Evolutionary conservation across 2,113 vertebrate genomes (phyloP), one percentile per base, ranked within the genome.

Genomic region (Cyanistes caeruleus): DNA sequence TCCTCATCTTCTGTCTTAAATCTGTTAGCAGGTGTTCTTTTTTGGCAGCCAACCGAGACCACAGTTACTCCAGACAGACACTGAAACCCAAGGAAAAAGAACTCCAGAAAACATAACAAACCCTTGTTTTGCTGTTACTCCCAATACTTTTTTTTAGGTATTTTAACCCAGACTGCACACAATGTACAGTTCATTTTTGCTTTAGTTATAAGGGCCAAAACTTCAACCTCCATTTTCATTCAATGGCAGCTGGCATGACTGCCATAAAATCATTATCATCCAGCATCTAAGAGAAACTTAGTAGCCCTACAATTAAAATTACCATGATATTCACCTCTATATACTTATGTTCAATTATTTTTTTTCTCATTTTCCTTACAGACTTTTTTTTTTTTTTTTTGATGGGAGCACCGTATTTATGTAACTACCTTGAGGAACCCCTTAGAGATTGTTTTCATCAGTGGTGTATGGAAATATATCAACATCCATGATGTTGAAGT

Each of bases 1-100:
- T 49, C 39, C 37, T 55, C 44, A 76, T 87, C 44, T 84, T 87
- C 43, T 63, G 25, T 82, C 56, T 86, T 90, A 82, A 92, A 78
- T 46, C 46, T 78, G 25, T 86, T 68, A 86, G 43, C 55, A 75
- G 53, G 52, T 33, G 56, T 37, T 78, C 15, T 72, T 94, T 39
- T 93, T 51, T 49, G 62, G 69, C 60, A 92, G 49, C 28, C 33
- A 82, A 5, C 12, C 22, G 7, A 90, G 80, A 86, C 49, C 25
- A 23, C 0, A 80, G 24, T 46, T 58, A 68, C 53, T 75, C n/a
- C 37, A 87, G 22, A n/a, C 51, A 86, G 41, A 3, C 68, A 78
- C 18, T 24, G 55, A 92, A 90, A 72, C 22, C 10, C 55, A 76
- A 73, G 30, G 30, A 74, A 87, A 87, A 94, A 21, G 25, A 44